Evolutionary conservation across 2,797 vertebrate genomes (phyloP).

Genomic region (Pampus argenteus): DNA sequence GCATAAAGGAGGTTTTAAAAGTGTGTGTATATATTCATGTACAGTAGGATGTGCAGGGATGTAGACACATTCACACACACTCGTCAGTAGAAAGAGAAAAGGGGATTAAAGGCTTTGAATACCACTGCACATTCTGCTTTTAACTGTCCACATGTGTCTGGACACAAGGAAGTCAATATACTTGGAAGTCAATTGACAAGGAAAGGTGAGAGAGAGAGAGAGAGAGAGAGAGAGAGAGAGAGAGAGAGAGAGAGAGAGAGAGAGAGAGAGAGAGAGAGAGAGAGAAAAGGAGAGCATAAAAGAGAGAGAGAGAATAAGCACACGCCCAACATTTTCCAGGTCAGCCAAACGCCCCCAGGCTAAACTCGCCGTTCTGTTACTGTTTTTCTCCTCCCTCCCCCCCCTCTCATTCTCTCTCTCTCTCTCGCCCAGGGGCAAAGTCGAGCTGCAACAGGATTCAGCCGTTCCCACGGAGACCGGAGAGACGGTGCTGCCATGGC

Average conservation of each 20-base stretch:
- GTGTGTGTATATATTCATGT: neutral
- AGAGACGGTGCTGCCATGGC: slow-evolving; percentile 86
- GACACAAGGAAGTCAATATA: no score
- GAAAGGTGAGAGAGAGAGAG: slow-evolving; percentile 36
- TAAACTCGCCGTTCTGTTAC: slow-evolving; percentile 75
- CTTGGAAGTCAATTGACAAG: slow-evolving; percentile 40
- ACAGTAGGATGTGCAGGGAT: neutral
- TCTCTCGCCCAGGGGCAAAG: slow-evolving; percentile 77
- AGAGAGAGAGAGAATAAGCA: slow-evolving; percentile 60
- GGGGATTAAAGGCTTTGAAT: slow-evolving; percentile 23
- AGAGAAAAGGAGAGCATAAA: slow-evolving; percentile 15
- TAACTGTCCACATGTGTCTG: slow-evolving; percentile 20
- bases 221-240: slow-evolving; percentile 6
- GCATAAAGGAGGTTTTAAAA: slow-evolving; percentile 3
- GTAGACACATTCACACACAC: neutral
- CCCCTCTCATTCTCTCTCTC: slow-evolving; percentile 21
- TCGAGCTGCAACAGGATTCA: slow-evolving; percentile 86
- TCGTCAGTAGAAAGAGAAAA: slow-evolving; percentile 12
- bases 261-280: slow-evolving; percentile 21
- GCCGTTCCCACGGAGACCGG: slow-evolving; percentile 85
- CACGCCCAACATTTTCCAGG: slow-evolving; percentile 81
- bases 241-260: slow-evolving; percentile 7
- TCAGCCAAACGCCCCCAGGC: slow-evolving; percentile 76
- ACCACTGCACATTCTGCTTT: slow-evolving; percentile 32
- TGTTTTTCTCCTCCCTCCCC: slow-evolving; percentile 59